Base-by-base conservation (phyloP, 2,797 vertebrate genomes). In the Pogonophryne albipinna region DNA sequence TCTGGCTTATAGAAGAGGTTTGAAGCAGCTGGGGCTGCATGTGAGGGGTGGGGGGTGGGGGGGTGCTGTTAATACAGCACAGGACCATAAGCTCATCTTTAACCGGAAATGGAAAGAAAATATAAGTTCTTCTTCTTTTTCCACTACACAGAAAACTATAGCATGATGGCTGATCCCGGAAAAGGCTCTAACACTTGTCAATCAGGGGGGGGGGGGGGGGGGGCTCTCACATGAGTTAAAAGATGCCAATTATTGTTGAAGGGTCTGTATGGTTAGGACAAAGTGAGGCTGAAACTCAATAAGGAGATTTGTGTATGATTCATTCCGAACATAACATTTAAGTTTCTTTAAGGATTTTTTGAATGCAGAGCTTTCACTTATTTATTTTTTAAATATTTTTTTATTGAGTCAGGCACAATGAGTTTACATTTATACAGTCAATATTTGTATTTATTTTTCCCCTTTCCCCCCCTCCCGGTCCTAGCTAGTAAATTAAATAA, bases 1-100 rank as follows among this genome's bases (percentile, higher is more conserved):
- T 66, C 77, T 87, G 85, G 86, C 75, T 90, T 75, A 91, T 89
- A 87, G 76, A 92, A 91, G 89, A 89, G 79, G 88, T 79, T 85
- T 88, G 83, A 81, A 89, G 88, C 92, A 93, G 90, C 93, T 92
- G 92, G 50, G 79, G 69, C 52, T 62, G 62, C 52, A 17, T 7
- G 4, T 52, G 13, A 79, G 3, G 19, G 13, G 34, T 8, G 58
- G 15, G 4, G 45, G 13, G 70, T 4, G 15, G 23, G 52, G 8
- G 0, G 1, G 14, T 15, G 44, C 19, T 8, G n/a, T 1, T 15
- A 27, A 42, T 42, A 41, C 44, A 73, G 64, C 79, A 78, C 46
- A 64, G 53, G 42, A 61, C 46, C 6, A 11, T 8, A 57, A 42
- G 58, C 34, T 69, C 17, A 27, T 74, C 74, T 12, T 23, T 42